phyloP scores from a whole-genome alignment of 1,140 invertebrate genomes.

The Hycleus cichorii region DNA sequence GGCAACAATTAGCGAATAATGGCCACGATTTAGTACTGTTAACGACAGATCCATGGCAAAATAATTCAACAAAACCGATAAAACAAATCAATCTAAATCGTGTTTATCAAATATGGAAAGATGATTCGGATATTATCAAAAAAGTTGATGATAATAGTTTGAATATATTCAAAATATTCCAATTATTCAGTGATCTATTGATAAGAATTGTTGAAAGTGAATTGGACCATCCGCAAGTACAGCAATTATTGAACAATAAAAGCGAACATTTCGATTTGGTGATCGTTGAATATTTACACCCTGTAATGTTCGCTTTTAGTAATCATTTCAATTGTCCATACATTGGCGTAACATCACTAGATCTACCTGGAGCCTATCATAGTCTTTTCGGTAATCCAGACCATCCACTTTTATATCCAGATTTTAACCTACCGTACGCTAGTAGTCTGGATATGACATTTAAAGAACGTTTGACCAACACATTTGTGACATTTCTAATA shows the following conservation, averaged over 20 bases:
- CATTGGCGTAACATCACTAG: slow-evolving; percentile 31
- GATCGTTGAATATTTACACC: slow-evolving; percentile 30
- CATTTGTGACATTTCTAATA: slow-evolving; percentile 13
- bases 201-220: slow-evolving; percentile 5
- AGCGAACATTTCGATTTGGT: slow-evolving; percentile 38
- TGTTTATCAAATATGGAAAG: slow-evolving; percentile 8
- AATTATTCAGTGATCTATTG: slow-evolving; percentile 4
- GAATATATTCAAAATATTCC: slow-evolving; percentile 3
- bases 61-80: neutral
- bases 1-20: slow-evolving; percentile 26
- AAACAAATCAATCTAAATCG: slow-evolving; percentile 21
- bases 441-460: slow-evolving; percentile 33
- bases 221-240: slow-evolving; percentile 28
- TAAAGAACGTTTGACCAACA: slow-evolving; percentile 25
- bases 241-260: slow-evolving; percentile 31
- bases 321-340: slow-evolving; percentile 35
- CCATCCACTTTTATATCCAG: slow-evolving; percentile 34
- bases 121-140: slow-evolving; percentile 4
- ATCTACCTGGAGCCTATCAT: slow-evolving; percentile 19
- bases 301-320: slow-evolving; percentile 28
- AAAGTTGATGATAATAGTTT: neutral
- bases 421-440: slow-evolving; percentile 21
- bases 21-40: slow-evolving; percentile 44
- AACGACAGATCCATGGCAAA: slow-evolving; percentile 31
- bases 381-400: slow-evolving; percentile 30